A percentile compares a stretch with the other conserved stretches of the same genome.
Conservation (phyloP, 2,888 invertebrate genomes). For the Seira sanloemensis region DNA sequence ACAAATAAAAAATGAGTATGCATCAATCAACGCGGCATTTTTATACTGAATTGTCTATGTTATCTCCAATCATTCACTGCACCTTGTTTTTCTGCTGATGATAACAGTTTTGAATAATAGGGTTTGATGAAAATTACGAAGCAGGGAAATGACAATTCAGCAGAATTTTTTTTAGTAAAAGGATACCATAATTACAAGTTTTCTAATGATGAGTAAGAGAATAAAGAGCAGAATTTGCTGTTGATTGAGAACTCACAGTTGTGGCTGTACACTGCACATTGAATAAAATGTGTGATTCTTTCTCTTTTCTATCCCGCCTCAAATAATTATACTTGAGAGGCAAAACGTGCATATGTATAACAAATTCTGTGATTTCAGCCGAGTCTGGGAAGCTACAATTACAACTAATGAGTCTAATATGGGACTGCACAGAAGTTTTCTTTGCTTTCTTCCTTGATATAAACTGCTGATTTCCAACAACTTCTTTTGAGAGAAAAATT, state of each 20-base stretch:
- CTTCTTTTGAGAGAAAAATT: conserved; percentile 39
- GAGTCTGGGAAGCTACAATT: conserved; percentile 8
- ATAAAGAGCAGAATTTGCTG: neutral
- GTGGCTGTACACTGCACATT: neutral
- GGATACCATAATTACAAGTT: conserved; percentile 33
- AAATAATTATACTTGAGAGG: conserved; percentile 4
- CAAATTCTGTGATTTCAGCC: neutral
- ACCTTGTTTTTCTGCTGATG: conserved; percentile 2
- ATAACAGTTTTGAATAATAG: conserved; percentile 44
- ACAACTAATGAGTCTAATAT: conserved; percentile 59
- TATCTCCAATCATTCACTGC: conserved; percentile 34
- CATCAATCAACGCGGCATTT: neutral
- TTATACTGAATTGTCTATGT: neutral
- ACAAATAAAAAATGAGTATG: neutral
- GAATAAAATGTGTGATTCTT: conserved; percentile 30
- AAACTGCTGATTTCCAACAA: conserved; percentile 51
- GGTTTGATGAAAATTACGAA: conserved; percentile 57
- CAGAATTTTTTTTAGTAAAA: conserved; percentile 28
- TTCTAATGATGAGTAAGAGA: conserved; percentile 38
- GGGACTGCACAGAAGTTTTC: conserved; percentile 34
- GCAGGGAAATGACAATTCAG: conserved; percentile 37
- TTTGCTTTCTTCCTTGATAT: conserved; percentile 22
- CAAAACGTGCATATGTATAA: neutral
- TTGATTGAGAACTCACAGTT: conserved; percentile 20
- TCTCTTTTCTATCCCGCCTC: neutral